These are phyloP conservation scores for Sesia apiformis DNA, from an alignment of 2,888 invertebrate species.

Conservation along the genomic window DNA sequence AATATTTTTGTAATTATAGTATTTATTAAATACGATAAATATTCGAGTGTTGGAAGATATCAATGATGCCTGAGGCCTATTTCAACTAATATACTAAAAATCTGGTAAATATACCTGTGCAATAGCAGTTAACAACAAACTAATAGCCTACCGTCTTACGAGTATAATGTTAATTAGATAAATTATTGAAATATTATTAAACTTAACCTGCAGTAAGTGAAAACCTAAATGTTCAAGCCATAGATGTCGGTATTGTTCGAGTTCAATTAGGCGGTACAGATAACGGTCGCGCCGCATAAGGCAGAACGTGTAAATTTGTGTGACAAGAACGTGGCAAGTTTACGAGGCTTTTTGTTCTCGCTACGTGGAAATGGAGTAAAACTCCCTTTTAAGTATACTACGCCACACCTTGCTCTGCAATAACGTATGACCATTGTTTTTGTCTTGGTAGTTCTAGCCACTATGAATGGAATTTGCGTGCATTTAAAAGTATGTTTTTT, in stretches of 20 bases:
- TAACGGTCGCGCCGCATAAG: slow-evolving; percentile 11
- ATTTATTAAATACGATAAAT: too few relatives aligned
- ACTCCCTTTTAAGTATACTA: not conserved
- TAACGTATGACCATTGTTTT: not conserved
- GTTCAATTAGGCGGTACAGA: slow-evolving; percentile 15
- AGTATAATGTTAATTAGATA: not conserved
- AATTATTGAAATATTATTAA: not conserved
- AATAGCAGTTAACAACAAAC: too few relatives aligned
- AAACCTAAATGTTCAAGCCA: not conserved
- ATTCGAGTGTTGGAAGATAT: too few relatives aligned
- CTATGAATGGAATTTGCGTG: not conserved
- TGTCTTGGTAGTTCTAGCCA: not conserved
- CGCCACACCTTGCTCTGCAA: not conserved
- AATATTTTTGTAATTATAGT: too few relatives aligned
- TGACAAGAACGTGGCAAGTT: slow-evolving; percentile 21
- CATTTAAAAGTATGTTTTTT: not conserved
- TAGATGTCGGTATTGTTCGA: slow-evolving; percentile 14
- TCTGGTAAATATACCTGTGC: too few relatives aligned
- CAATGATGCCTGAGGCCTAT: too few relatives aligned
- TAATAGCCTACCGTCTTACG: too few relatives aligned
- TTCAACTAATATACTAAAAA: too few relatives aligned
- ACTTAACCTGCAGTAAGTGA: not conserved
- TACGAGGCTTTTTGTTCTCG: slow-evolving; percentile 19
- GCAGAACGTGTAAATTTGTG: slow-evolving; percentile 24
- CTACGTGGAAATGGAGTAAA: slow-evolving; percentile 14